Base-by-base conservation (phyloP, 2,888 invertebrate genomes). In the Andrena praecox region DNA sequence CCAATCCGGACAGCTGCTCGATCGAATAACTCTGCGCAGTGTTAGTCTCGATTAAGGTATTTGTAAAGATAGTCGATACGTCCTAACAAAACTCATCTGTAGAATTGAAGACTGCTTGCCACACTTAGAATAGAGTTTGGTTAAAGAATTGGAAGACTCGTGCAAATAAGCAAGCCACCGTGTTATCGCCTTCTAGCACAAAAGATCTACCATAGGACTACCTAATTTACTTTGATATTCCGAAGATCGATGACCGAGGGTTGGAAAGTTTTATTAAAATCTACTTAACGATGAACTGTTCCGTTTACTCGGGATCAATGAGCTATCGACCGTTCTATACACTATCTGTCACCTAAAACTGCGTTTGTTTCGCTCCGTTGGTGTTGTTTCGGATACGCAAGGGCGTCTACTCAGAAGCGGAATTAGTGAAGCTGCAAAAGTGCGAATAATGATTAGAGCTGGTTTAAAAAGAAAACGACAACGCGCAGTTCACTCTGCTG, bases 351-450 rank as follows among this genome's bases (percentile, higher is more conserved):
- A 48, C 56, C 63, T 24, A 42, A 54, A 16, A 56, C 16, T 29
- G 54, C 54, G n/a, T 20, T 77, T 20, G 3, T 31, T 48, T 29
- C 10, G n/a, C 16, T 24, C 2, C 33, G 12, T 35, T 2, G n/a
- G 10, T 12, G 8, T 6, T 12, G 20, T 8, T 27, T 24, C n/a
- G 24, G 16, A 33, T 1, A 12, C 8, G 20, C 24, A 27, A 20
- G 48, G 27, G 2, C 29, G 16, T n/a, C 20, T 73, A 72, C 72
- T 16, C 8, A 60, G n/a, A 84, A 84, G 84, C 85, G n/a, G 42
- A 35, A 77, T 87, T 86, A 89, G 86, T 82, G 74, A 90, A 89
- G 80, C 87, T 82, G 64, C 56, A 77, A 84, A 72, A 72, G 50
- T 81, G 68, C 70, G 67, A 69, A 75, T 63, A 71, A 70, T 79